Evolutionary conservation across 2,888 invertebrate species (phyloP).

Genomic region (Parnassius mnemosyne): DNA sequence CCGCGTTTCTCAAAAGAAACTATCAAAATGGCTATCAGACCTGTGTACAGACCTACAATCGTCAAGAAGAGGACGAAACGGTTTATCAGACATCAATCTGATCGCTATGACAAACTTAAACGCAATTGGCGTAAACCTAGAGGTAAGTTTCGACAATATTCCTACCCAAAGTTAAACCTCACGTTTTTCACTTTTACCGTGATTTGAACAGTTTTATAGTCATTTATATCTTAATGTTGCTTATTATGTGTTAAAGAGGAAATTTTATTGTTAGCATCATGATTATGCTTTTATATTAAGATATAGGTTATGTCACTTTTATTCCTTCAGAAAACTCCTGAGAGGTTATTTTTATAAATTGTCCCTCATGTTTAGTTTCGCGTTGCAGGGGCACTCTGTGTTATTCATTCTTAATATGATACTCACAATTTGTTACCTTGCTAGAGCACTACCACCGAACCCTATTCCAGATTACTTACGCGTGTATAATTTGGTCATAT

Average conservation of each 20-base stretch:
- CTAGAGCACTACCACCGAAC: conserved; percentile 58
- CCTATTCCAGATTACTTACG: conserved; percentile 64
- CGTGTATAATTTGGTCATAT: conserved; percentile 61
- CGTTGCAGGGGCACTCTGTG: conserved; percentile 78
- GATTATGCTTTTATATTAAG: no score
- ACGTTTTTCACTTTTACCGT: conserved; percentile 14
- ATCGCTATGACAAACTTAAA: conserved; percentile 97
- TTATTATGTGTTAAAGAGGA: background rate
- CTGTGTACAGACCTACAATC: conserved; percentile 93
- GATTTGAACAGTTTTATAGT: conserved; percentile 53
- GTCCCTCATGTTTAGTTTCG: background rate
- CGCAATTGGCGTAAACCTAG: conserved; percentile 99
- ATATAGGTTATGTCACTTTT: background rate
- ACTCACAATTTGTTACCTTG: conserved; percentile 79
- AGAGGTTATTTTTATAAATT: conserved; percentile 25
- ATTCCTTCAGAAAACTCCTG: background rate
- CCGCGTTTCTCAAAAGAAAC: conserved; percentile 63
- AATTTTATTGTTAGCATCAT: no score
- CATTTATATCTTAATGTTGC: background rate
- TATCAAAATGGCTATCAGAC: conserved; percentile 91
- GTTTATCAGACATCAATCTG: conserved; percentile 99
- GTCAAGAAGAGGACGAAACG: conserved; percentile 99
- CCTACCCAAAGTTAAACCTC: background rate
- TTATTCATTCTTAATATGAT: conserved; percentile 63
- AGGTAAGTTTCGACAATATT: conserved; percentile 67